Conservation (phyloP, 2,797 vertebrate species). For the Leptodactylus fallax region DNA sequence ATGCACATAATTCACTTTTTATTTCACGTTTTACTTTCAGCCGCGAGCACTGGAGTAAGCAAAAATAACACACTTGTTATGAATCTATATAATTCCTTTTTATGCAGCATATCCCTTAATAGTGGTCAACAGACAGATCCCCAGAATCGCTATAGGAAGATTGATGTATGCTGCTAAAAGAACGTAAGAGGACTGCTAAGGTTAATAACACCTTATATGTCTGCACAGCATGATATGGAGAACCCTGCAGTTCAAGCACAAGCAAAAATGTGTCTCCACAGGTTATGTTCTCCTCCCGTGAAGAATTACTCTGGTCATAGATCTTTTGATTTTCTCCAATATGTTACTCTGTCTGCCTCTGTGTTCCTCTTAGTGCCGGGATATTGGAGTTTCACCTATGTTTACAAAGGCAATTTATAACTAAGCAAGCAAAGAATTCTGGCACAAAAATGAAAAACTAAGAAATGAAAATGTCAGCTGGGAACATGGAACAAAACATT, state of each 20-base stretch:
- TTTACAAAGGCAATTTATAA: slow-evolving; percentile 43
- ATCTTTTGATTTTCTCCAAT: slow-evolving; percentile 50
- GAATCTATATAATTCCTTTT: slow-evolving; percentile 26
- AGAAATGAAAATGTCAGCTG: slow-evolving; percentile 48
- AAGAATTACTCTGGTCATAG: slow-evolving; percentile 39
- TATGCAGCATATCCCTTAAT: not conserved
- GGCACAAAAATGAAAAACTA: slow-evolving; percentile 37
- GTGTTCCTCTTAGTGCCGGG: slow-evolving; percentile 30
- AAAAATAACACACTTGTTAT: slow-evolving; percentile 21
- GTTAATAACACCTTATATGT: slow-evolving; percentile 56
- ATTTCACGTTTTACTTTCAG: not conserved
- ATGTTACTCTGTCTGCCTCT: slow-evolving; percentile 32
- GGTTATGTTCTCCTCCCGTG: slow-evolving; percentile 45
- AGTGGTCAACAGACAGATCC: slow-evolving; percentile 23
- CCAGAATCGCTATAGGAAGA: slow-evolving; percentile 21
- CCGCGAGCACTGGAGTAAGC: not conserved
- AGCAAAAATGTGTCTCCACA: slow-evolving; percentile 38
- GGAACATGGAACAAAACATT: slow-evolving; percentile 30
- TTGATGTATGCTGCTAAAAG: slow-evolving; percentile 16
- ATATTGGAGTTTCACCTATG: slow-evolving; percentile 35
- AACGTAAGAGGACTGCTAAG: slow-evolving; percentile 46
- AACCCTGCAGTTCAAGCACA: slow-evolving; percentile 44
- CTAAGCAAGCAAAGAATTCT: slow-evolving; percentile 17
- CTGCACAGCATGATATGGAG: slow-evolving; percentile 38
- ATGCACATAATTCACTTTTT: slow-evolving; percentile 26